Evolutionary conservation across 1,140 invertebrate genomes (phyloP).

Genomic region (Antheraea pernyi): DNA sequence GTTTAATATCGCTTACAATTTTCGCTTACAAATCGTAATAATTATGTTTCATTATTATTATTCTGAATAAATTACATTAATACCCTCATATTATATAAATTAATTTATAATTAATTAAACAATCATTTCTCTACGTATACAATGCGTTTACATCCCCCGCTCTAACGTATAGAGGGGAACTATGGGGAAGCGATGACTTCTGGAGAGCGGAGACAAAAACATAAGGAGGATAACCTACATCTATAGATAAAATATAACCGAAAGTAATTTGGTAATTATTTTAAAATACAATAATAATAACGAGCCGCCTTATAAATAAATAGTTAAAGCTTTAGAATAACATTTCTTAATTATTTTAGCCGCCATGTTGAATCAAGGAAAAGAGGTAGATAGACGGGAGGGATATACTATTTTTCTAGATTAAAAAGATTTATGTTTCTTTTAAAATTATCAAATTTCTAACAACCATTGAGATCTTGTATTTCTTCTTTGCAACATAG

Average conservation of each 20-base stretch:
- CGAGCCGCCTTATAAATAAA: neutral
- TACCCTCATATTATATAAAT: conserved; percentile 1
- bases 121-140: neutral
- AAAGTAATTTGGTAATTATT: no score
- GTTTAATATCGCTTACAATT: neutral
- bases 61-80: conserved; percentile 1
- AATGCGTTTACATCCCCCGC: neutral
- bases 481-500: no score
- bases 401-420: no score
- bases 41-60: neutral
- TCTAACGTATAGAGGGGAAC: neutral
- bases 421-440: no score
- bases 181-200: neutral
- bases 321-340: neutral
- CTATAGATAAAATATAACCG: neutral
- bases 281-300: no score
- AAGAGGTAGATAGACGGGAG: no score
- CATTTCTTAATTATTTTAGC: neutral
- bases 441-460: no score
- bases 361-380: no score
- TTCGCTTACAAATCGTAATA: neutral
- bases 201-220: no score
- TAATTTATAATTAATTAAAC: neutral
- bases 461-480: no score
- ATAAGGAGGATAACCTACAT: no score